Evolutionary conservation across 2,113 vertebrate genomes (phyloP), one percentile per base, ranked within the genome.

Genomic region (Coptodon rendalli): DNA sequence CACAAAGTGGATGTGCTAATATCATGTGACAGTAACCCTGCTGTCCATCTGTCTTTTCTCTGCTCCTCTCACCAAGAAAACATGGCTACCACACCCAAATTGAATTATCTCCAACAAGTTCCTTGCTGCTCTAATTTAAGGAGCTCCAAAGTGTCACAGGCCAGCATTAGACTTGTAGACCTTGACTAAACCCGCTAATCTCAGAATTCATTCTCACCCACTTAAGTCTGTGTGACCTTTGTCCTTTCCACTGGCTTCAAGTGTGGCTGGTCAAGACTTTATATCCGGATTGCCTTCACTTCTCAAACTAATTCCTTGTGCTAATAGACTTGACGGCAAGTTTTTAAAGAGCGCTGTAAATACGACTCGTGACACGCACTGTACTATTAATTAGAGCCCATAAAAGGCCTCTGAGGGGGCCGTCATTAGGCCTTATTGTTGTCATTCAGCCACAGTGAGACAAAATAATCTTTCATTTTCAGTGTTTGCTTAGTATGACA

Each of bases 1-100:
- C 9, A 50, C 80, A 79, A 89, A 61, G 84, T 73, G 53, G 83
- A 83, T 45, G 76, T 90, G 83, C 76, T 96, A 90, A 95, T 95
- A 68, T 82, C 79, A 38, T 87, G 84, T 91, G 90, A 94, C 92
- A 93, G 88, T 90, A 80, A 89, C 66, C 81, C 73, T 16, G 54
- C 63, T 56, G 78, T 85, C 91, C 91, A 91, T 92, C 92, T 87
- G 90, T 86, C 48, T 53, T 22, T 53, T 48, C 14, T 53, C 27
- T 43, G 27, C 19, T n/a, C 71, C 52, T 24, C 34, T 31, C 43
- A 52, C 27, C 45, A 78, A 78, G 61, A 68, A 78, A 78, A 50
- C 45, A 78, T 78, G 73, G 73, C 45, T 52, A 78, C 73, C 27
- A 50, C 27, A 52, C 43, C 73, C 45, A 52, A 34, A 78, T 52